Evolutionary conservation across 2,797 vertebrate species (phyloP), one percentile per base, ranked within the genome.

Genomic region (Euphonia xanthogaster): DNA sequence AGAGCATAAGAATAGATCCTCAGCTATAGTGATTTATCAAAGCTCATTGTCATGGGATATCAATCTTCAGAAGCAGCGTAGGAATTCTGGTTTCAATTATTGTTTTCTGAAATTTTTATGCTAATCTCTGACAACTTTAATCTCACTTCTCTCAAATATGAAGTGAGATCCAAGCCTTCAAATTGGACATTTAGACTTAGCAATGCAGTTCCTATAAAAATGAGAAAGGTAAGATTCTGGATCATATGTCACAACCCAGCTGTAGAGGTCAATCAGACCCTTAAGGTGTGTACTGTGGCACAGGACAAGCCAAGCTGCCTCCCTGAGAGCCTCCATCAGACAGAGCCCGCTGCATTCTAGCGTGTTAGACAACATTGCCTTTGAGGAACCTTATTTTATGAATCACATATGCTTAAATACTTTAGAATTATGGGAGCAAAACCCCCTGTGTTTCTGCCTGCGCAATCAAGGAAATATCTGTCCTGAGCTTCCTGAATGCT

Each of bases 11-110:
- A 93, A 93, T 82, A 96, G 67, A 92, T 82, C 39, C 66, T 83
- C 44, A 85, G 54, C 44, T 86, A 85, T 45, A 93, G 67, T 0
- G 42, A 86, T 86, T 90, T 92, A 73, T 90, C 77, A 92, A 73
- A 92, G 53, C 61, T 80, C 45, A 82, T 87, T 96, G 92, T 96
- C 90, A 89, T 33, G 76, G 92, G 82, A 94, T 95, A 97, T 94
- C 90, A 95, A 95, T 95, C 97, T 95, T 96, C 67, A 89, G 81
- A 81, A 86, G 44, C 51, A 87, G 85, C 5, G 24, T 92, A 68
- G 77, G 74, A 75, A 88, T 89, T 83, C 77, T 76, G 53, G 31
- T 94, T 85, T 77, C 79, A 95, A 35, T 96, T 95, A 94, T 87
- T 94, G 58, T 88, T 94, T 93, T 94, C 88, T 71, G 50, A 82